Percentiles rank a stretch among this genome's conserved stretches.
These are phyloP conservation scores for Tethea ocularis DNA, from an alignment of 2,888 invertebrate species.

Conservation along the genomic window DNA sequence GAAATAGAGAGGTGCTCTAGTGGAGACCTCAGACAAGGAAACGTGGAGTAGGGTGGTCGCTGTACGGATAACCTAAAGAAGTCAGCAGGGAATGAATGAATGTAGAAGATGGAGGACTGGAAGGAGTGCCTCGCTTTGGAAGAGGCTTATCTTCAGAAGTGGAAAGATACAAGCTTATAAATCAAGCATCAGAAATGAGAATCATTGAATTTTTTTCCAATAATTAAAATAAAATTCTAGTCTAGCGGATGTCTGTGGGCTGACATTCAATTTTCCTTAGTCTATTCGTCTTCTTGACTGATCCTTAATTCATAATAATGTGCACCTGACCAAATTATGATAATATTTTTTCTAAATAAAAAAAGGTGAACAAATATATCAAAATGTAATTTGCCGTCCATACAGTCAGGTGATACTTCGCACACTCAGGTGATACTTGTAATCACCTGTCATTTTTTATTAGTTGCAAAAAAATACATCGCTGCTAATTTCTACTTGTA, in stretches of 20 bases:
- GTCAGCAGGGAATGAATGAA: too few species aligned
- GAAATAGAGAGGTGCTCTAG: too few species aligned
- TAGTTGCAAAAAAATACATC: constrained; percentile 14
- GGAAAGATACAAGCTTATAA: too few species aligned
- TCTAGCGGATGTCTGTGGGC: neutral
- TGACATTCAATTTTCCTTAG: neutral
- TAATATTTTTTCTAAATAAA: constrained; percentile 19
- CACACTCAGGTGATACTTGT: constrained; percentile 14
- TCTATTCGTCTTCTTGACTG: neutral
- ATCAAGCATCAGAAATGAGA: too few species aligned
- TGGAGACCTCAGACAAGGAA: too few species aligned
- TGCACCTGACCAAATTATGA: constrained; percentile 36
- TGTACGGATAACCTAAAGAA: too few species aligned
- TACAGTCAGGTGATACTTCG: constrained; percentile 11
- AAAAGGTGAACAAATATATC: constrained; percentile 27
- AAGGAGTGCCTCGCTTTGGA: too few species aligned
- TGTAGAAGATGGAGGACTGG: too few species aligned
- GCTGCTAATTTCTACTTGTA: constrained; percentile 7
- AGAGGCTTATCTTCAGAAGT: too few species aligned
- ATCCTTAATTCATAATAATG: constrained; percentile 7
- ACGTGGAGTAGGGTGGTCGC: too few species aligned
- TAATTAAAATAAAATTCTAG: neutral
- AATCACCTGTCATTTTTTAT: constrained; percentile 36
- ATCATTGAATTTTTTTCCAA: too few species aligned
- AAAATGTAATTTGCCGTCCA: constrained; percentile 29